Evolutionary conservation across 2,797 vertebrate genomes (phyloP).

Genomic region (Sorex maritimensis): DNA sequence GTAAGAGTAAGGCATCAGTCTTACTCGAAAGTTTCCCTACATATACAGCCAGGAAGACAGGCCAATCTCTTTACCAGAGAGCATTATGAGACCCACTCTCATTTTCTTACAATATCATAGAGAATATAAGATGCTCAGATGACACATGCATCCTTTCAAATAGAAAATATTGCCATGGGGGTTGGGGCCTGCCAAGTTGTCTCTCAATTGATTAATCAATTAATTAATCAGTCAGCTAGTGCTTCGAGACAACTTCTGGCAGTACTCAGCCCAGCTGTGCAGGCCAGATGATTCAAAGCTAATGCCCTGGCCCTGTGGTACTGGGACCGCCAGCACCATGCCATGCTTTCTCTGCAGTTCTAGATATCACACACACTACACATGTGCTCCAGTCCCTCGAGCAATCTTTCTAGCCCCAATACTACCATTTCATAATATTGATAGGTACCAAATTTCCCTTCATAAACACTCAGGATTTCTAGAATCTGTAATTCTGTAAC

Average conservation of each 20-base stretch:
- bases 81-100: background rate
- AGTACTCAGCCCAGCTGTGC: no score
- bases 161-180: background rate
- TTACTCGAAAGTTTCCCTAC: conserved; percentile 1
- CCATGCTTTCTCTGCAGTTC: no score
- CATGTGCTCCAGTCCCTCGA: no score
- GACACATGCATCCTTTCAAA: background rate
- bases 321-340: no score
- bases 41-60: background rate
- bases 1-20: background rate
- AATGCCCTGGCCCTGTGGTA: no score
- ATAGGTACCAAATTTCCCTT: background rate
- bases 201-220: no score
- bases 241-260: no score
- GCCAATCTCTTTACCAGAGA: background rate
- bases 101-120: background rate
- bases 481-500: conserved; percentile 22
- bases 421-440: conserved; percentile 7
- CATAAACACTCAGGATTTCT: conserved; percentile 23
- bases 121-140: background rate
- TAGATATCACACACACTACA: no score
- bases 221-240: no score
- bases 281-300: no score
- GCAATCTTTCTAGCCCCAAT: background rate
- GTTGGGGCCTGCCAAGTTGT: no score